Evolutionary conservation across 2,797 vertebrate genomes (phyloP).

Genomic region (Ispidina picta): DNA sequence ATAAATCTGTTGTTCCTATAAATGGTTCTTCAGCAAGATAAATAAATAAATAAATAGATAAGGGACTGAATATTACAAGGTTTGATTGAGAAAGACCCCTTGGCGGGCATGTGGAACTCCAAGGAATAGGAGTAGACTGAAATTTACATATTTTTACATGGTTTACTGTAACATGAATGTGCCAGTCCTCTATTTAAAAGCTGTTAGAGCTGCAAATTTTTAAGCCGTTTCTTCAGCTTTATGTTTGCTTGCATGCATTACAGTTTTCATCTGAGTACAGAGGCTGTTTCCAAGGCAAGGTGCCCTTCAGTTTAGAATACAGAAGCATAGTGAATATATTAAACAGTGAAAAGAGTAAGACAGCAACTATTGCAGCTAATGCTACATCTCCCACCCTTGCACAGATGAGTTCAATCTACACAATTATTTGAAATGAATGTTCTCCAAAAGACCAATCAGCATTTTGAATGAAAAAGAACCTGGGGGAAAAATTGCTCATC

Average conservation of each 20-base stretch:
- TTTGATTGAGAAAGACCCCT: not conserved
- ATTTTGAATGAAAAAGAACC: not conserved
- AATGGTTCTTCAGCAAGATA: not conserved
- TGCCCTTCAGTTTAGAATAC: conserved; percentile 47
- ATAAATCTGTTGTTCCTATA: not conserved
- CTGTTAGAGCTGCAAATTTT: not conserved
- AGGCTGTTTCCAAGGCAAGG: conserved; percentile 36
- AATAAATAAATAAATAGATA: not conserved
- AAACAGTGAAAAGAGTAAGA: not conserved
- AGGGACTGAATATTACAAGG: not conserved
- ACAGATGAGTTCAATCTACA: not conserved
- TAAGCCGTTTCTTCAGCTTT: not conserved
- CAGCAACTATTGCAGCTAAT: not conserved
- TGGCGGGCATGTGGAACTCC: not conserved
- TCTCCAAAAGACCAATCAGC: not conserved
- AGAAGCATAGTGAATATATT: conserved; percentile 17
- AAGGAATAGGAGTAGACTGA: not conserved
- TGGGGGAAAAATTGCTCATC: not conserved
- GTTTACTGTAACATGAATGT: not conserved
- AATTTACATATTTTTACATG: not conserved
- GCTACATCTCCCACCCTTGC: not conserved
- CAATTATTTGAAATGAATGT: not conserved
- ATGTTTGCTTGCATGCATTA: not conserved
- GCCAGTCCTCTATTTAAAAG: not conserved
- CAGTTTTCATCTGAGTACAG: not conserved